Evolutionary conservation across 2,797 vertebrate genomes (phyloP), one percentile per base, ranked within the genome.

Genomic region (Enteromius afrohamiltoni): DNA sequence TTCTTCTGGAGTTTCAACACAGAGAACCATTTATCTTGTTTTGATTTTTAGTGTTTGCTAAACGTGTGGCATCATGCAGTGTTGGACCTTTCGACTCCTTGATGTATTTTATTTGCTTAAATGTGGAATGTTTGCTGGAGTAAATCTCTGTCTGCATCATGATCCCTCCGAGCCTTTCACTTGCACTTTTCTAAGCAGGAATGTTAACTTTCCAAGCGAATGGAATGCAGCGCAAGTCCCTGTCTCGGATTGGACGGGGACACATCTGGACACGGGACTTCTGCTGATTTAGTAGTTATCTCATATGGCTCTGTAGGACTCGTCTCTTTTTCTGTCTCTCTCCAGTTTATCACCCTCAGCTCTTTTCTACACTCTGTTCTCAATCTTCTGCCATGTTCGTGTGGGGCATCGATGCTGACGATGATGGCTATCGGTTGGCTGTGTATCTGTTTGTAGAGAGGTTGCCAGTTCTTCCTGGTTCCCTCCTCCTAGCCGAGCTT

Each of bases 361-460:
- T 77, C 83, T 84, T 89, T 85, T 86, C 68, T 81, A 86, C 91
- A 85, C 89, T 68, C 26, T 1, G 23, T 42, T 58, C 21, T 67
- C 45, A 64, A 70, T 58, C 29, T 58, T 70, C 23, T 29, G 37
- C 49, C 23, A 14, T 79, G 65, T 1, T 42, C 21, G 89, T 83
- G 45, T 83, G 87, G 86, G 82, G 89, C 34, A 60, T 51, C 83
- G 74, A 69, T 78, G 10, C 58, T 26, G 58, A 60, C 58, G 51
- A 83, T 19, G 37, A 88, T 42, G 49, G 88, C 74, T 31, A 23
- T 87, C 88, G 87, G 42, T 80, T 89, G 90, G 89, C 88, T 94
- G 93, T 94, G 92, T 91, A 92, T 93, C 93, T 92, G 29, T 47
- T 80, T 93, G 93, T 93, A 87, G 92, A 93, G 89, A 91, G 91